Evolutionary conservation across 2,888 invertebrate genomes (phyloP).

Genomic region (Lomographa bimaculata): DNA sequence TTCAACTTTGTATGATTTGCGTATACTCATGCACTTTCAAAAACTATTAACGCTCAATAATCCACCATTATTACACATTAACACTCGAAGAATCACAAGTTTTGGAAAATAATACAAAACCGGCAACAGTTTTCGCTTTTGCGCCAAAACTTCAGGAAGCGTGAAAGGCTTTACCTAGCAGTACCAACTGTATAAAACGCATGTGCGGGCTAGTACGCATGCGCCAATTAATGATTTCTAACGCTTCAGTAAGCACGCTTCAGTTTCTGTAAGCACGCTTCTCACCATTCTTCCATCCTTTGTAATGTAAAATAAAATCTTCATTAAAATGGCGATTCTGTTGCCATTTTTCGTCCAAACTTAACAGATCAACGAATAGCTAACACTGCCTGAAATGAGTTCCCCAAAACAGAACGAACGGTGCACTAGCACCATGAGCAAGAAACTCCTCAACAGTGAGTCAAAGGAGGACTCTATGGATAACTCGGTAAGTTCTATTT

Average conservation of each 20-base stretch:
- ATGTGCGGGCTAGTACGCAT: conserved; percentile 40
- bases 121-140: no score
- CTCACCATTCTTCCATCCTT: conserved; percentile 9
- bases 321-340: conserved; percentile 17
- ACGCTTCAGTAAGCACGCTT: conserved; percentile 17
- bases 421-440: conserved; percentile 66
- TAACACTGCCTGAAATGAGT: conserved; percentile 49
- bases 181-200: no score
- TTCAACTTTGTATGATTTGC: no score
- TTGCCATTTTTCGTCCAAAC: conserved; percentile 6
- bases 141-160: no score
- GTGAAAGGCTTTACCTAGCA: no score
- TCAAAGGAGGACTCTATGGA: conserved; percentile 73
- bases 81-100: no score
- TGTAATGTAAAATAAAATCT: conserved; percentile 11
- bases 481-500: conserved; percentile 64
- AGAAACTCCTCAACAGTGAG: conserved; percentile 62
- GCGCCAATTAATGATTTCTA: conserved; percentile 59
- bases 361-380: conserved; percentile 17
- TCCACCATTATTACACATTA: no score
- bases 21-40: no score
- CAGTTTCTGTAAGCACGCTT: no score
- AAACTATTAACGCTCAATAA: no score
- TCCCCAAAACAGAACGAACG: conserved; percentile 74
- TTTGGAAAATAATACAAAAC: no score